Evolutionary conservation across 2,113 vertebrate species (phyloP).

Genomic region (Orcinus orca): DNA sequence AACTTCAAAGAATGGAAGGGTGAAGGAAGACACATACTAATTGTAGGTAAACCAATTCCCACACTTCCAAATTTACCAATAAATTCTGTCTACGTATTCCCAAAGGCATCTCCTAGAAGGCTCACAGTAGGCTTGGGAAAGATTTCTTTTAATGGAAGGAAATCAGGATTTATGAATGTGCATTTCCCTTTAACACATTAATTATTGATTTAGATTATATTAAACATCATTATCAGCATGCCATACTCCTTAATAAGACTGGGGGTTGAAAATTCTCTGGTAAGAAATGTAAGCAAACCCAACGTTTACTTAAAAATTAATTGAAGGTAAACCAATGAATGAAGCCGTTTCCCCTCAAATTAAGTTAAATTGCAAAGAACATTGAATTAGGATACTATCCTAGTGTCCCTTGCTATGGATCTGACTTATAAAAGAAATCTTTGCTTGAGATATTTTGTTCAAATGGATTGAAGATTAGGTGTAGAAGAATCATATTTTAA

Average conservation of each 20-base stretch:
- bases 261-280: not conserved
- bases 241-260: not conserved
- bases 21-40: not conserved
- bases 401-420: not conserved
- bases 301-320: not conserved
- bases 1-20: not conserved
- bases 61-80: not conserved
- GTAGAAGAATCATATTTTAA: not conserved
- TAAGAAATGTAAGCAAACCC: not conserved
- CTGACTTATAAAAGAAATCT: not conserved
- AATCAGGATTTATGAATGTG: not conserved
- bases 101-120: not conserved
- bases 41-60: not conserved
- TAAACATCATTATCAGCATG: not conserved
- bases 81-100: not conserved
- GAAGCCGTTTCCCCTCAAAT: not conserved
- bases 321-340: not conserved
- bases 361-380: not conserved
- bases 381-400: not conserved
- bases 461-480: not conserved
- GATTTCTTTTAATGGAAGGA: not conserved
- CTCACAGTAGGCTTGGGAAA: not conserved
- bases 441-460: not conserved
- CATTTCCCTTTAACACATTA: not conserved
- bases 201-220: not conserved